Evolutionary conservation across 2,797 vertebrate genomes (phyloP).

Genomic region (Hyperoplus immaculatus): DNA sequence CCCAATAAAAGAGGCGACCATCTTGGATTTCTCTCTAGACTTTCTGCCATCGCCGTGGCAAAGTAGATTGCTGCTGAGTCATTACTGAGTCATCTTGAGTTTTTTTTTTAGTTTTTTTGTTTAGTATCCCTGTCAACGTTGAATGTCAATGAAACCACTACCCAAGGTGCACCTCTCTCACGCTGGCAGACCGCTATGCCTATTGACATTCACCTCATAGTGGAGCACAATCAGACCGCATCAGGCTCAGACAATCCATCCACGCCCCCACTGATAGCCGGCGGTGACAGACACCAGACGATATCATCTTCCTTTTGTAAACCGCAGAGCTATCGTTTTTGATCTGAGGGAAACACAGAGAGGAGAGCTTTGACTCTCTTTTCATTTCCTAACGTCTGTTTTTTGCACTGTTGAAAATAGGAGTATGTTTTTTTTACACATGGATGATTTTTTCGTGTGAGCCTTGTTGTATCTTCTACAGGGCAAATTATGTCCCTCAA

Average conservation of each 20-base stretch:
- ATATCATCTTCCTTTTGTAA: conserved; percentile 22
- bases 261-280: conserved; percentile 35
- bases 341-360: conserved; percentile 16
- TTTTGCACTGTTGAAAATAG: not conserved
- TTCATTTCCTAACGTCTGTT: conserved; percentile 7
- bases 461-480: not conserved
- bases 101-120: too few relatives aligned
- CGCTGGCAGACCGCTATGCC: conserved; percentile 28
- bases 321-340: not conserved
- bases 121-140: conserved; percentile 48
- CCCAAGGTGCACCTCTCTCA: conserved; percentile 58
- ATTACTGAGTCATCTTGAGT: conserved; percentile 30
- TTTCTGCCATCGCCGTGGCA: not conserved
- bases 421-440: conserved; percentile 11
- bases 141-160: conserved; percentile 69
- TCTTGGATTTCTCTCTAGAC: conserved; percentile 29
- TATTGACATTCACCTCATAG: conserved; percentile 68
- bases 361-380: conserved; percentile 9
- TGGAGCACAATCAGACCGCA: conserved; percentile 53
- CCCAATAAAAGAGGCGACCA: conserved; percentile 38
- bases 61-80: conserved; percentile 47
- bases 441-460: conserved; percentile 19
- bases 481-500: conserved; percentile 1
- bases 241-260: conserved; percentile 52
- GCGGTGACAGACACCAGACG: conserved; percentile 11